phyloP scores from a whole-genome alignment of 2,888 invertebrate genomes.

The Ecdyonurus torrentis region DNA sequence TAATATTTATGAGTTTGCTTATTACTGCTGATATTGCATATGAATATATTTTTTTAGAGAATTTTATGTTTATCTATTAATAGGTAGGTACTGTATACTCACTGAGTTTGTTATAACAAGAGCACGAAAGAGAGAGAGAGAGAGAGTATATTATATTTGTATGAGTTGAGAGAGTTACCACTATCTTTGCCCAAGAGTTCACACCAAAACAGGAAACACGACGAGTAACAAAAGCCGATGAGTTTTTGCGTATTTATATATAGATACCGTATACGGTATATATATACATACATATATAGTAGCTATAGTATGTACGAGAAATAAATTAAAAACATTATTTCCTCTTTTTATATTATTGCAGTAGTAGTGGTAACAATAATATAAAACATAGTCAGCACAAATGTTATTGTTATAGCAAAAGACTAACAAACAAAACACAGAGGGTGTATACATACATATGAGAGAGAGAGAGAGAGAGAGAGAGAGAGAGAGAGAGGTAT shows the following conservation, averaged over 20 bases:
- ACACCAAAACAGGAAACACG: background rate
- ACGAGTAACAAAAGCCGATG: background rate
- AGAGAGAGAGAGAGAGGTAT: too few species aligned
- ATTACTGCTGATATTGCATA: background rate
- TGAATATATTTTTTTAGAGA: background rate
- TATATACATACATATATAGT: too few species aligned
- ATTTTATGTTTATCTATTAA: too few species aligned
- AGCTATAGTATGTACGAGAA: background rate
- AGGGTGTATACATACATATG: too few species aligned
- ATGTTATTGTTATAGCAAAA: background rate
- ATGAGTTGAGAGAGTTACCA: too few species aligned
- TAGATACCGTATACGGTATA: too few species aligned
- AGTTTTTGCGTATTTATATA: background rate
- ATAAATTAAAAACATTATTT: background rate
- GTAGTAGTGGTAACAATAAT: background rate
- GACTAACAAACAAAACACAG: background rate
- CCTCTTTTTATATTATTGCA: background rate
- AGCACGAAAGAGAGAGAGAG: too few species aligned
- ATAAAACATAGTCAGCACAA: background rate
- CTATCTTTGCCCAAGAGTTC: background rate
- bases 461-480: background rate
- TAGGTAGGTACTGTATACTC: too few species aligned
- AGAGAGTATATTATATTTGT: too few species aligned
- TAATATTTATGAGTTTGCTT: background rate
- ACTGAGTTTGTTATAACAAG: too few species aligned